Base-by-base conservation (phyloP, 2,113 vertebrate genomes). In the Oceanodroma tethys region DNA sequence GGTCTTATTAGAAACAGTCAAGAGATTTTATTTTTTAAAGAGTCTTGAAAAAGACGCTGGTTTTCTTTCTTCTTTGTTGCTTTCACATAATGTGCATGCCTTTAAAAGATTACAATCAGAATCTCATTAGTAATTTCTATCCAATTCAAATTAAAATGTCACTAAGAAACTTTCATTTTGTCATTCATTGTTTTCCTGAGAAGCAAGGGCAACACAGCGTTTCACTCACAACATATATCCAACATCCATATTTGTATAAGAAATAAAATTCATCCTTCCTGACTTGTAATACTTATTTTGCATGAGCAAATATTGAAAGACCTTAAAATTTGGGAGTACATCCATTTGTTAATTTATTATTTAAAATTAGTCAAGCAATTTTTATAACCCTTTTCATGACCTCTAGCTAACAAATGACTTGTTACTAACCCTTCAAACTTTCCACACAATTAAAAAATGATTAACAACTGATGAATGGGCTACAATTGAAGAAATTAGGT, bases 381-480 rank as follows among this genome's bases (percentile, higher is more conserved):
- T 94, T 96, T 92, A 93, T 94, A 96, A 95, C 81, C 62, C 91
- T 94, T 96, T 96, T 67, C 94, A 55, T 97, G 96, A 97, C 97
- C 95, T 97, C 92, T 95, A 94, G 88, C 91, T 97, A 97, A 97
- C 97, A 96, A 97, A 97, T 94, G 95, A 94, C 95, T 97, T 97
- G 96, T 96, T 97, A 97, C 92, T 93, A 96, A 97, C 95, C 92
- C 93, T 95, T 97, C 96, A 97, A 97, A 97, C 96, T 97, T 97
- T 97, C 96, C 93, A 97, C 96, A 97, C 96, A 97, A 95, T 97
- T 95, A 97, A 97, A 97, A 97, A 96, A 97, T 97, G 97, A 97
- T 97, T 97, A 97, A 97, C 95, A 97, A 68, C 94, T 89, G 92
- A 95, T 72, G 95, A 96, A 97, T 96, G 97, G 86, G 91, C 94